Conservation (phyloP, 2,888 invertebrate genomes). For the Drosophila kambysellisi region DNA sequence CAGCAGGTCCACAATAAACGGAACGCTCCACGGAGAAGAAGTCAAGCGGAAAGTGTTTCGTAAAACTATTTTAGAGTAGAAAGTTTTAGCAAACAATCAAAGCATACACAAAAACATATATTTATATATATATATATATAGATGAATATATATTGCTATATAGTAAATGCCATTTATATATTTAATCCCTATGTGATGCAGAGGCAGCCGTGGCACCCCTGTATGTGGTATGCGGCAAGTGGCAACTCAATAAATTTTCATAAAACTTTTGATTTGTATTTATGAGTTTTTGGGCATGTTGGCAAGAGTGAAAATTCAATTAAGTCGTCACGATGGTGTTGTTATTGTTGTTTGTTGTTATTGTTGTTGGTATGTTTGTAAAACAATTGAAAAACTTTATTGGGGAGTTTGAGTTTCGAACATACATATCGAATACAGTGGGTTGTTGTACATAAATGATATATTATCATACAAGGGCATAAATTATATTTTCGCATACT, state of each 20-base stretch:
- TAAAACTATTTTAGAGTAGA: conserved; percentile 48
- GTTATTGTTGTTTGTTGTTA: conserved; percentile 14
- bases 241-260: conserved; percentile 75
- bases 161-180: conserved; percentile 9
- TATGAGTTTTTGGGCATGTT: conserved; percentile 63
- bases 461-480: conserved; percentile 76
- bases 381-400: conserved; percentile 81
- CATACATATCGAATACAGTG: conserved; percentile 38
- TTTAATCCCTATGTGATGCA: conserved; percentile 34
- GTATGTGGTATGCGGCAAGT: conserved; percentile 35
- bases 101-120: conserved; percentile 5
- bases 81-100: conserved; percentile 54
- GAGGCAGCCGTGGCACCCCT: conserved; percentile 5
- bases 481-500: conserved; percentile 62
- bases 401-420: conserved; percentile 47
- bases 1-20: conserved; percentile 32
- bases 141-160: neutral
- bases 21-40: neutral
- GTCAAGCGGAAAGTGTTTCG: conserved; percentile 45
- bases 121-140: neutral
- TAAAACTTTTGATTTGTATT: conserved; percentile 80
- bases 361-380: conserved; percentile 58
- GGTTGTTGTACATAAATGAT: conserved; percentile 50
- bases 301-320: conserved; percentile 60
- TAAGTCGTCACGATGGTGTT: conserved; percentile 41